phyloP scores from a whole-genome alignment of 92 coral and sea anemone species.

The Palythoa heliodiscus region DNA sequence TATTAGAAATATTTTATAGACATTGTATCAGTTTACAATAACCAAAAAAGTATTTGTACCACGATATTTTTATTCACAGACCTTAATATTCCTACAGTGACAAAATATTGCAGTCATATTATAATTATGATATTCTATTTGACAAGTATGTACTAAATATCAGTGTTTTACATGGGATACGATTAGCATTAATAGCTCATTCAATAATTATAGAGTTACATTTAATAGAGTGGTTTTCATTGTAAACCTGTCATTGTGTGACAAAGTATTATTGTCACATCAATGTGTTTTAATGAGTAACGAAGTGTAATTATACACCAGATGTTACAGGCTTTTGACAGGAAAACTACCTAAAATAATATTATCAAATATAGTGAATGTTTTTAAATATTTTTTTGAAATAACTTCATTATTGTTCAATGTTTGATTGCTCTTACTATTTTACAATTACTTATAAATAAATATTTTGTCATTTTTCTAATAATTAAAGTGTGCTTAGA shows the following conservation, averaged over 20 bases:
- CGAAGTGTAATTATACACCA: background rate
- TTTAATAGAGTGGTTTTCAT: no score
- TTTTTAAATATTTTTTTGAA: background rate
- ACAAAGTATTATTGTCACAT: background rate
- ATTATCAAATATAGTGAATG: background rate
- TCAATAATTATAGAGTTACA: no score
- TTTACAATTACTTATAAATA: background rate
- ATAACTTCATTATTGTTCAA: background rate
- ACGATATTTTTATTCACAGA: slow-evolving; percentile 7
- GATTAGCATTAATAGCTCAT: no score
- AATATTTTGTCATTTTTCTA: background rate
- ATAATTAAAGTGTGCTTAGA: slow-evolving; percentile 1
- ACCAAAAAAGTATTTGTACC: slow-evolving; percentile 11
- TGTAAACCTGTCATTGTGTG: no score
- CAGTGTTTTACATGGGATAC: background rate
- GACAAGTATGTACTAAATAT: background rate
- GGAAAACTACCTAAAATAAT: background rate
- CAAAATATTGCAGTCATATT: slow-evolving; percentile 13
- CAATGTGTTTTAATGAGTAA: background rate
- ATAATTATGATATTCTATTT: slow-evolving; percentile 13
- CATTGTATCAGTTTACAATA: slow-evolving; percentile 16
- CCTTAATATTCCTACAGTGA: slow-evolving; percentile 28
- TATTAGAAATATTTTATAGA: slow-evolving; percentile 2
- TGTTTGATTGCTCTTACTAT: background rate
- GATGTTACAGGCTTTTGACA: background rate